Evolutionary conservation across 2,888 invertebrate species (phyloP), one percentile per base, ranked within the genome.

Genomic region (Pantelozetes paolii): DNA sequence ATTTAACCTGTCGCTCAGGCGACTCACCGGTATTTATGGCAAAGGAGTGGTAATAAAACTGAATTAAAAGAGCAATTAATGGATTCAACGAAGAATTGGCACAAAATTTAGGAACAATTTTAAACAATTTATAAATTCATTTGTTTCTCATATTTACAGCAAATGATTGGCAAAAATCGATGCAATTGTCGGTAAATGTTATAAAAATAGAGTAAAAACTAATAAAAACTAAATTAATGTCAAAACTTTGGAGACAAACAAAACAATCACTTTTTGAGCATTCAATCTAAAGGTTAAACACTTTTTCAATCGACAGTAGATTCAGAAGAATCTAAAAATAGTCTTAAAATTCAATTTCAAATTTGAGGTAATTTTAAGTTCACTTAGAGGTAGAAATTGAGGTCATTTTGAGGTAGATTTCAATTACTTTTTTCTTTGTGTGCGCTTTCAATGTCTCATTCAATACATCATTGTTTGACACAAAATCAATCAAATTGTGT

Each of bases 21-120:
- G 36, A 36, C 40, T 67, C 67, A 67, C 67, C 67, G 67, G 67
- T 67, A 20, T 40, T 67, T 67, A 42, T 67, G 67, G 67, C 67
- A 67, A 8, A n/a, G n/a, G n/a, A n/a, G n/a, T n/a, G n/a, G n/a
- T n/a, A n/a, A n/a, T n/a, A n/a, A n/a, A n/a, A n/a, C n/a, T 62
- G 26, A 28, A 57, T 20, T 28, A 28, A 28, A 57, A 28, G 28
- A 57, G 13, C 20, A 57, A 54, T 28, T 57, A 20, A 57, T 28
- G 5, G 9, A 9, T 36, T 36, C 18, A 32, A 62, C 18, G 18
- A 59, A 62, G 62, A 18, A 59, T 62, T 62, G 62, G 62, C 62
- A 62, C 62, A 62, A 62, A 59, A 36, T 36, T 36, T 62, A 62
- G 62, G 62, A 62, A 62, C 62, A 15, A 30, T n/a, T 28, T 18